phyloP scores from a whole-genome alignment of 2,797 vertebrate species.

The Channa striata region DNA sequence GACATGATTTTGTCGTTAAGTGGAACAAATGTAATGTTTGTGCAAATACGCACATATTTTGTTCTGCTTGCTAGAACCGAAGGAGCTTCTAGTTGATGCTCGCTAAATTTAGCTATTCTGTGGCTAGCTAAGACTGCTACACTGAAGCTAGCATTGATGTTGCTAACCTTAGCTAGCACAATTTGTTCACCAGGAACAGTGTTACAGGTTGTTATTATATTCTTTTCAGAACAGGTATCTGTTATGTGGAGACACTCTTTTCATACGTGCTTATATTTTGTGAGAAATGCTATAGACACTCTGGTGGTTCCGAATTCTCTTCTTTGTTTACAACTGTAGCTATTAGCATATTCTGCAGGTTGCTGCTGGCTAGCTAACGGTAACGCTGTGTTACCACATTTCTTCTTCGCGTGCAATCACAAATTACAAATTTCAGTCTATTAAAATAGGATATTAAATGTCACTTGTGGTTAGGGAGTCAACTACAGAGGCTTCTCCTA shows the following conservation, averaged over 20 bases:
- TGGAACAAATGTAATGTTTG: accelerated
- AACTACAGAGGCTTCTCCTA: too few relatives aligned
- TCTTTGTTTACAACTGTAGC: slow-evolving; percentile 80
- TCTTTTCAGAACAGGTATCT: background rate
- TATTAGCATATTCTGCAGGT: slow-evolving; percentile 21
- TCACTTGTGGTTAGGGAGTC: background rate
- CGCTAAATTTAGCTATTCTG: slow-evolving; percentile 79
- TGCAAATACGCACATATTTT: background rate
- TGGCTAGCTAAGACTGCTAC: slow-evolving; percentile 43
- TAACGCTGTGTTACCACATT: background rate
- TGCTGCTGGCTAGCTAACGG: slow-evolving; percentile 12
- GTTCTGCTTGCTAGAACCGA: slow-evolving; percentile 8
- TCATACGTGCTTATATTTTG: background rate
- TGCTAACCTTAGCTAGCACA: slow-evolving; percentile 41
- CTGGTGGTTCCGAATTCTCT: slow-evolving; percentile 2
- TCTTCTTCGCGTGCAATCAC: background rate
- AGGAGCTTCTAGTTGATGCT: slow-evolving; percentile 43
- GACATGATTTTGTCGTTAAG: background rate
- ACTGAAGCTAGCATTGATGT: slow-evolving; percentile 42
- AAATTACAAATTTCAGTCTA: too few relatives aligned
- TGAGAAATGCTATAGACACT: background rate
- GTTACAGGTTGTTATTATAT: background rate
- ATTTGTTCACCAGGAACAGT: slow-evolving; percentile 29
- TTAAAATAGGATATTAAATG: background rate
- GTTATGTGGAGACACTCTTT: background rate